phyloP scores from a whole-genome alignment of 53 echinoderm and acorn worm genomes.

The Apostichopus leukothele region DNA sequence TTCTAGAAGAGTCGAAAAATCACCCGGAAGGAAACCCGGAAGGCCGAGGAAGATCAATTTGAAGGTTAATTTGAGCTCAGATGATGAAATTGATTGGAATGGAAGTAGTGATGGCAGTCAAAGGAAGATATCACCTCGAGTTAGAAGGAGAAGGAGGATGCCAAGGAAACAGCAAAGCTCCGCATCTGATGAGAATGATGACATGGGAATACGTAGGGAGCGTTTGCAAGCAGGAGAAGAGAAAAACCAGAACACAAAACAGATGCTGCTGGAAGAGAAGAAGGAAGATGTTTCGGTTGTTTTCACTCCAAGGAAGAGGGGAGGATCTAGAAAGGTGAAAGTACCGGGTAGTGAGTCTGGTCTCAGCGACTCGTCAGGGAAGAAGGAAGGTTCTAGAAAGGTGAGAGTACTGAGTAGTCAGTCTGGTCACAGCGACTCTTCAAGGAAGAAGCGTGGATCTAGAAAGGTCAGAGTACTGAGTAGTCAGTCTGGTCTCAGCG shows the following conservation, averaged over 20 bases:
- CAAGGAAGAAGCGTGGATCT: neutral
- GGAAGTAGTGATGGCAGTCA: neutral
- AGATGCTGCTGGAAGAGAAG: no score
- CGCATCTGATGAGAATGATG: neutral
- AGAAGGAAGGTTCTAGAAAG: neutral
- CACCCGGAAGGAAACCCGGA: neutral
- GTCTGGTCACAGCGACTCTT: neutral
- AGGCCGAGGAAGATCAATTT: neutral
- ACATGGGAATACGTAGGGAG: neutral
- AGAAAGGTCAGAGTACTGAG: neutral
- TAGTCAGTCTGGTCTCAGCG: neutral
- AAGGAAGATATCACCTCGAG: neutral
- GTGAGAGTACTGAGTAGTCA: neutral
- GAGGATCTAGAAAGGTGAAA: neutral
- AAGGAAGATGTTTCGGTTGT: no score
- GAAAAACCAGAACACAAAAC: no score
- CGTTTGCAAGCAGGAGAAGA: no score
- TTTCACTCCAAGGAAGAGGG: constrained; percentile 10
- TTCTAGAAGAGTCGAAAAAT: neutral
- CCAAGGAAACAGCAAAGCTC: neutral
- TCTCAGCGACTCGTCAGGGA: neutral
- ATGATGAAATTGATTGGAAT: no score
- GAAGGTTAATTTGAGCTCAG: no score
- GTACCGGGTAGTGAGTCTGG: neutral
- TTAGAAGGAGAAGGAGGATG: neutral